Conservation (phyloP, 2,113 vertebrate species). For the Danionella cerebrum region DNA sequence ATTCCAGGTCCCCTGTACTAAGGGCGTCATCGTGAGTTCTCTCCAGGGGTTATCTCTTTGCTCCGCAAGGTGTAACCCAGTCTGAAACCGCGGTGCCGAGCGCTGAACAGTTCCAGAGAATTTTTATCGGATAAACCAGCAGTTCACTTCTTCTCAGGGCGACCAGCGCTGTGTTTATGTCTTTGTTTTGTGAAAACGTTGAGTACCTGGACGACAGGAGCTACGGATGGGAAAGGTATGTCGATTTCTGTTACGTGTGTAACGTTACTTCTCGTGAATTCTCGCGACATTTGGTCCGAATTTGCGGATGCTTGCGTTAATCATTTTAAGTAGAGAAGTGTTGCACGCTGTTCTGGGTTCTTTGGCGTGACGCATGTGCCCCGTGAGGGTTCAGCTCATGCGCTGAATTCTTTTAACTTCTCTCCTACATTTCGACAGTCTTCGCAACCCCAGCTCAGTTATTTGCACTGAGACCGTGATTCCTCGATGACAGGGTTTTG, state of each 20-base stretch:
- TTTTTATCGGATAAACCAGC: neutral
- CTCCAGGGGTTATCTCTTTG: constrained; percentile 16
- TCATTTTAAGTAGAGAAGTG: neutral
- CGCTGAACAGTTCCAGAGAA: neutral
- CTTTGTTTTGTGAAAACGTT: constrained; percentile 99
- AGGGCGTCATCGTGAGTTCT: constrained; percentile 20
- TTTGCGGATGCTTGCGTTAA: neutral
- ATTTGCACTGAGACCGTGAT: too few species aligned
- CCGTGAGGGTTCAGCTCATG: constrained; percentile 42
- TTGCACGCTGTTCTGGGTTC: constrained; percentile 29
- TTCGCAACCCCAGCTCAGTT: too few species aligned
- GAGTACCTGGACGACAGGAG: constrained; percentile 50
- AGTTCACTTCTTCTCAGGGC: constrained; percentile 87
- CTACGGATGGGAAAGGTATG: constrained; percentile 46
- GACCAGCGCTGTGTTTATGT: constrained; percentile 99
- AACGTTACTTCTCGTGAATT: neutral
- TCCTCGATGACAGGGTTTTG: too few species aligned
- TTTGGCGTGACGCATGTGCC: constrained; percentile 69
- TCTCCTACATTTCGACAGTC: too few species aligned
- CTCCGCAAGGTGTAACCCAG: constrained; percentile 3
- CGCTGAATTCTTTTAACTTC: too few species aligned
- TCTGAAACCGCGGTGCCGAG: neutral
- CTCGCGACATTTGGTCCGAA: neutral
- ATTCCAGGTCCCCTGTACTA: constrained; percentile 16
- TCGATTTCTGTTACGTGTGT: neutral